phyloP scores from a whole-genome alignment of 2,797 vertebrate genomes.

The Sphaeramia orbicularis region DNA sequence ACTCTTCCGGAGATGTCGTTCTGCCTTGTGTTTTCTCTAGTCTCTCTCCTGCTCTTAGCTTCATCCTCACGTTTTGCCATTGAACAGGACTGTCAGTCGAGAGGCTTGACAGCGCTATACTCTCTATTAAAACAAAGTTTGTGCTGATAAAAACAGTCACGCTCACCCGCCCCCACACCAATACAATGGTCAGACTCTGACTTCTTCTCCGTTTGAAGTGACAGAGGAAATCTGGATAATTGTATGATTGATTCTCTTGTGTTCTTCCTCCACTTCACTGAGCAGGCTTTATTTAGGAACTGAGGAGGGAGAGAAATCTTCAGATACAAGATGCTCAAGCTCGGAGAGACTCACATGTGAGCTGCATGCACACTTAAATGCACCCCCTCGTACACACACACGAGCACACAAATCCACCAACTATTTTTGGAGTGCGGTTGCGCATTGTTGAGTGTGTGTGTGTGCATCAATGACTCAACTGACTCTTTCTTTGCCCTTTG shows the following conservation, averaged over 20 bases:
- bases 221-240: conserved; percentile 83
- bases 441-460: conserved; percentile 53
- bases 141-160: conserved; percentile 60
- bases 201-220: conserved; percentile 73
- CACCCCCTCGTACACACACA: conserved; percentile 27
- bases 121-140: conserved; percentile 69
- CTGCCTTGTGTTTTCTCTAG: conserved; percentile 17
- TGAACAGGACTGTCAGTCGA: conserved; percentile 33
- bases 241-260: conserved; percentile 84
- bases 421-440: conserved; percentile 68
- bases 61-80: conserved; percentile 34
- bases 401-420: conserved; percentile 55
- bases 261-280: conserved; percentile 74
- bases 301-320: conserved; percentile 70
- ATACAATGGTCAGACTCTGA: conserved; percentile 61
- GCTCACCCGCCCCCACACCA: conserved; percentile 56
- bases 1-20: conserved; percentile 45
- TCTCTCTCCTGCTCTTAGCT: conserved; percentile 24
- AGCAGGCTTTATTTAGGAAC: conserved; percentile 77
- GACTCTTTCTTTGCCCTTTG: conserved; percentile 76
- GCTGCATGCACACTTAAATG: conserved; percentile 55
- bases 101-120: conserved; percentile 51
- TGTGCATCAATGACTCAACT: conserved; percentile 74
- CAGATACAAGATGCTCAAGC: conserved; percentile 64
- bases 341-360: conserved; percentile 59